Conservation (phyloP, 2,888 invertebrate species). For the Dermolepida albohirtum region DNA sequence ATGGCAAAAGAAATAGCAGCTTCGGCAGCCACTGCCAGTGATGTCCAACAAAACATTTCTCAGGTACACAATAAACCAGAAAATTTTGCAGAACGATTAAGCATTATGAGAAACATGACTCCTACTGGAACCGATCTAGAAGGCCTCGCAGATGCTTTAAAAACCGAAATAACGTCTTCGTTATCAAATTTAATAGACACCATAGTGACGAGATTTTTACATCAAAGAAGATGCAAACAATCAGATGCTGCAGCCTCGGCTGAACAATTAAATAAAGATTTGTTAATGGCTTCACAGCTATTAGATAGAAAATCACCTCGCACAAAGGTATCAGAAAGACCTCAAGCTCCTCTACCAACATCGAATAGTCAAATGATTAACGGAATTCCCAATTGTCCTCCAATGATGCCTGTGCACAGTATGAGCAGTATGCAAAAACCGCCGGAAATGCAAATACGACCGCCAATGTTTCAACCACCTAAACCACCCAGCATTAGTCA, state of each 20-base stretch:
- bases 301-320: constrained; percentile 87
- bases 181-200: constrained; percentile 88
- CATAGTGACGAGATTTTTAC: constrained; percentile 86
- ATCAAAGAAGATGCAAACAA: constrained; percentile 83
- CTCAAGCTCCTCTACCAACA: constrained; percentile 57
- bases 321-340: constrained; percentile 76
- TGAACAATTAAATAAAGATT: constrained; percentile 87
- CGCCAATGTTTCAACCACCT: constrained; percentile 87
- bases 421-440: constrained; percentile 61
- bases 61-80: constrained; percentile 56
- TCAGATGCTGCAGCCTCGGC: constrained; percentile 84
- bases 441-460: constrained; percentile 73
- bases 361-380: constrained; percentile 67
- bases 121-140: constrained; percentile 86
- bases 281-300: constrained; percentile 83
- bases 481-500: constrained; percentile 75
- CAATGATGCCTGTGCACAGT: constrained; percentile 66
- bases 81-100: constrained; percentile 82
- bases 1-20: constrained; percentile 74
- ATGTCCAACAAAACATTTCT: constrained; percentile 57
- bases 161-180: constrained; percentile 88
- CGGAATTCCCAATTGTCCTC: constrained; percentile 66
- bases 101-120: constrained; percentile 78
- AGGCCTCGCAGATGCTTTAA: constrained; percentile 90
- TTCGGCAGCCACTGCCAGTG: constrained; percentile 70